Evolutionary conservation across 2,888 invertebrate genomes (phyloP).

Genomic region (Amaurobius ferox): DNA sequence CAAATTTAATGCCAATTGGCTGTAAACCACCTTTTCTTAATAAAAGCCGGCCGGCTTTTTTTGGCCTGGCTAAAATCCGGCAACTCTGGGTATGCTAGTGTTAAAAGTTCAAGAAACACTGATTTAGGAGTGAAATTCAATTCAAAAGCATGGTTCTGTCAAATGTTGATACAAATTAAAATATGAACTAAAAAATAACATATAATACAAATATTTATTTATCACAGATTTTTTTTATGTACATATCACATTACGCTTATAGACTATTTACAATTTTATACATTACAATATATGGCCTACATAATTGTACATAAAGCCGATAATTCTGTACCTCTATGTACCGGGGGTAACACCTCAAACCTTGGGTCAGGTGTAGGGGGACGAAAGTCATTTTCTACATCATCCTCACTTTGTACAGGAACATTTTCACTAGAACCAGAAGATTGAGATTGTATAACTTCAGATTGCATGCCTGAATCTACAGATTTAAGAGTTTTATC

Average conservation of each 20-base stretch:
- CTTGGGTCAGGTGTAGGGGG: constrained; percentile 73
- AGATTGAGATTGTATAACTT: neutral
- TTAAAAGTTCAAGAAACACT: too few species aligned
- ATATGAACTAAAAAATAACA: too few species aligned
- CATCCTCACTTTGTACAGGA: constrained; percentile 1
- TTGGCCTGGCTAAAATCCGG: too few species aligned
- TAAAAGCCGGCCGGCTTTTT: too few species aligned
- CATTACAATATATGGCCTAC: constrained; percentile 55
- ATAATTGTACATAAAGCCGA: constrained; percentile 89
- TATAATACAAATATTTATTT: neutral
- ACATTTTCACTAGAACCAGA: neutral
- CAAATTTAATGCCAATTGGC: too few species aligned
- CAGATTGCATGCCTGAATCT: too few species aligned
- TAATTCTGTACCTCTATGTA: constrained; percentile 86
- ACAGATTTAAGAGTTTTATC: neutral
- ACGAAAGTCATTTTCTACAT: constrained; percentile 79
- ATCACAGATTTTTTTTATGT: neutral
- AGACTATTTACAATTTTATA: neutral
- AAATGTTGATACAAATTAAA: too few species aligned
- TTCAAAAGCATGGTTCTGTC: too few species aligned
- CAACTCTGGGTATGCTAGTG: too few species aligned
- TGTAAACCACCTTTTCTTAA: too few species aligned
- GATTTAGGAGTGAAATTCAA: too few species aligned
- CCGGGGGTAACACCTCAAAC: constrained; percentile 85
- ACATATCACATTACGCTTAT: constrained; percentile 6